Conservation (phyloP, 2,797 vertebrate species). For the Lerista edwardsae region DNA sequence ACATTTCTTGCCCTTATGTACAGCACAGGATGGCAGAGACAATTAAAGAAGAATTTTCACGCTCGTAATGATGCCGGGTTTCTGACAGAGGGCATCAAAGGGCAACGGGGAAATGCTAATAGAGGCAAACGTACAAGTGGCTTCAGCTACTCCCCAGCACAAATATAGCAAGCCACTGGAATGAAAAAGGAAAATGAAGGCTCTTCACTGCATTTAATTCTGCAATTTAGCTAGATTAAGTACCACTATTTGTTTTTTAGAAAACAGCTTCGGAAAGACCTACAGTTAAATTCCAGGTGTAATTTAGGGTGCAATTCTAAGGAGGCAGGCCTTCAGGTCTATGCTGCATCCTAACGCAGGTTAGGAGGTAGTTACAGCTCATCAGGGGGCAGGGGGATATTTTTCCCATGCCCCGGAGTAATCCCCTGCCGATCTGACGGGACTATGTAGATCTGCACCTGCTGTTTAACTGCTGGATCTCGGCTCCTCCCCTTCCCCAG, state of each 20-base stretch:
- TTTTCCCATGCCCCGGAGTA: too few species aligned
- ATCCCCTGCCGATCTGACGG: too few species aligned
- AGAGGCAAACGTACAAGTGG: neutral
- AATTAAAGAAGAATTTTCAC: conserved; percentile 8
- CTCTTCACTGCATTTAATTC: neutral
- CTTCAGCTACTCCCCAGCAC: neutral
- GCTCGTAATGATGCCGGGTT: neutral
- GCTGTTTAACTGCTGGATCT: too few species aligned
- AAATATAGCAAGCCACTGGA: neutral
- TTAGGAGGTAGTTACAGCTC: too few species aligned
- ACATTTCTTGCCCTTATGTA: neutral
- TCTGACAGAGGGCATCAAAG: neutral
- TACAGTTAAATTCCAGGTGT: neutral
- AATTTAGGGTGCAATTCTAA: conserved; percentile 19
- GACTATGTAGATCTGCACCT: too few species aligned
- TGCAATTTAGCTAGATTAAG: neutral
- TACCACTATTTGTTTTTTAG: too few species aligned
- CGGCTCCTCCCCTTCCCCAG: too few species aligned
- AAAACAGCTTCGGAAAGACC: conserved; percentile 11
- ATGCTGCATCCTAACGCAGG: too few species aligned
- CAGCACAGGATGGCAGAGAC: neutral
- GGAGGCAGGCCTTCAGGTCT: too few species aligned
- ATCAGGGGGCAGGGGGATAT: too few species aligned
- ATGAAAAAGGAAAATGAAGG: neutral
- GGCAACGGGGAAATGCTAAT: neutral